Evolutionary conservation across 2,888 invertebrate species (phyloP).

Genomic region (Drosophila yooni): DNA sequence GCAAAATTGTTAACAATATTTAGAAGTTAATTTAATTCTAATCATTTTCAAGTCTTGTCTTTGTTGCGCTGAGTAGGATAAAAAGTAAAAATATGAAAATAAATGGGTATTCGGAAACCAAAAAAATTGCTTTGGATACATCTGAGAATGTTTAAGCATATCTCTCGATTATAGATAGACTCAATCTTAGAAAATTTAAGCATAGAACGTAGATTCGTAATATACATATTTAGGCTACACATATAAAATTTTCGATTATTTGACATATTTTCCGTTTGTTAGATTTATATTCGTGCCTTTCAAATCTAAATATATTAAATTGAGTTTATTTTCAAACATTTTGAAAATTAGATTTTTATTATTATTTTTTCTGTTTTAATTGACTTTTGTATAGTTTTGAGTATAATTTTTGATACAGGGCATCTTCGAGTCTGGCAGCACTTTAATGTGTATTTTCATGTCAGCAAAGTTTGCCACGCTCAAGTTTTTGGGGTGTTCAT

Average conservation of each 20-base stretch:
- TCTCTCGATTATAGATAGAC: not conserved
- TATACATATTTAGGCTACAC: not conserved
- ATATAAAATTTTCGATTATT: not conserved
- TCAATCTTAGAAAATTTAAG: not conserved
- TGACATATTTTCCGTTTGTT: not conserved
- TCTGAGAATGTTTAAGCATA: not conserved
- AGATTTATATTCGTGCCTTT: not conserved
- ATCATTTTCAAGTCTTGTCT: not conserved
- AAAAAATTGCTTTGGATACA: not conserved
- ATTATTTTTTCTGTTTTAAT: not conserved
- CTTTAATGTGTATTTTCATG: not conserved
- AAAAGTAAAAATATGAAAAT: too few relatives aligned
- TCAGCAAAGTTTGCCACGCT: conserved; percentile 29
- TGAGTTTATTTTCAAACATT: not conserved
- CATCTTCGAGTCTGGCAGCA: not conserved
- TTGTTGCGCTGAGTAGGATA: not conserved
- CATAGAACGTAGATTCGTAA: not conserved
- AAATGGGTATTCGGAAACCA: not conserved
- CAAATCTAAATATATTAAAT: not conserved
- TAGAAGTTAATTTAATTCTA: not conserved
- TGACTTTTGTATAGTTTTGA: not conserved
- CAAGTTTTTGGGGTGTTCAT: conserved; percentile 27
- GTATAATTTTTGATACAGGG: not conserved
- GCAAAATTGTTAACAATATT: not conserved
- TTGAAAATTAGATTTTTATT: not conserved